phyloP scores from a whole-genome alignment of 2,888 invertebrate genomes.

The Myopa tessellatipennis region DNA sequence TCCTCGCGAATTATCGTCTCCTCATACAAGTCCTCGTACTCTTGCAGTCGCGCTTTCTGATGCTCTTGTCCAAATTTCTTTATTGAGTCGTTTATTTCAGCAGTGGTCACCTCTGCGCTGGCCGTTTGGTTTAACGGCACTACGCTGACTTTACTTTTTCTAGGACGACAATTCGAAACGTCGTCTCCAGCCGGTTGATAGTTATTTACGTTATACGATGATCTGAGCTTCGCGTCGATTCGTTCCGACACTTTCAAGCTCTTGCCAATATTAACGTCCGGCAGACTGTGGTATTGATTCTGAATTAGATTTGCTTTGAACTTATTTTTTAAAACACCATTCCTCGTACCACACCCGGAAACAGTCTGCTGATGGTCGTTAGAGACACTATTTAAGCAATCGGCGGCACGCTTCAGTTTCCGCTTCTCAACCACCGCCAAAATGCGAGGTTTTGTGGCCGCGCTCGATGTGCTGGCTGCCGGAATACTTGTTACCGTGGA shows the following conservation, averaged over 20 bases:
- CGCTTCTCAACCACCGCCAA: constrained; percentile 69
- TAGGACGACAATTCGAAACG: constrained; percentile 7
- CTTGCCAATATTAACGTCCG: constrained; percentile 78
- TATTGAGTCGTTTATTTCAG: constrained; percentile 65
- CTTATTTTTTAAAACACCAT: constrained; percentile 2
- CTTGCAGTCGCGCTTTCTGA: constrained; percentile 62
- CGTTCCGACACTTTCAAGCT: constrained; percentile 78
- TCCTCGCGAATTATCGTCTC: constrained; percentile 32
- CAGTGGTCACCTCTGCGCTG: constrained; percentile 52
- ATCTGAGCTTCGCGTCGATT: constrained; percentile 77
- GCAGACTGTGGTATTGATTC: constrained; percentile 79
- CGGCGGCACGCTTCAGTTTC: constrained; percentile 59
- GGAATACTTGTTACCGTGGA: constrained; percentile 33
- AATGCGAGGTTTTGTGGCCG: constrained; percentile 71
- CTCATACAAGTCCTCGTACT: constrained; percentile 52
- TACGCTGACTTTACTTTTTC: constrained; percentile 11
- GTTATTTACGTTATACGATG: constrained; percentile 62
- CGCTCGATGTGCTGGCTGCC: constrained; percentile 46
- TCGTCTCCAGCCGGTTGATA: constrained; percentile 51
- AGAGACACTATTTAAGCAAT: constrained; percentile 46
- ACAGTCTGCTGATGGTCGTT: constrained; percentile 2
- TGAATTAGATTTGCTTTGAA: constrained; percentile 69
- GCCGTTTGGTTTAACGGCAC: constrained; percentile 18
- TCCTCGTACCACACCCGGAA: constrained; percentile 26
- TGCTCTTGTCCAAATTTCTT: constrained; percentile 65